Base-by-base conservation (phyloP, 2,797 vertebrate genomes). In the Labroides dimidiatus region DNA sequence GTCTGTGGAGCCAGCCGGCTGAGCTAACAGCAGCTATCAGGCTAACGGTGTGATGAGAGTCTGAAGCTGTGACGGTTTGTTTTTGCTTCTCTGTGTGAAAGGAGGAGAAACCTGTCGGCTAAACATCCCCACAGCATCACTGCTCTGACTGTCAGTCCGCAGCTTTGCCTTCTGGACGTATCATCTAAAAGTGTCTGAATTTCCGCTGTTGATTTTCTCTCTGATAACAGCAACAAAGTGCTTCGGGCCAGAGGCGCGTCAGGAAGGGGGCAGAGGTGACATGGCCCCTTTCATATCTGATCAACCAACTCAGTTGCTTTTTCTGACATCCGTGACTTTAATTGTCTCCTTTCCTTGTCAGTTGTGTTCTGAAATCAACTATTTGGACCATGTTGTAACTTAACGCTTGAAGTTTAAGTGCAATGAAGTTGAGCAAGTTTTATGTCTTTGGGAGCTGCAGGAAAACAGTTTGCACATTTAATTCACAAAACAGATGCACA, bases 31-130 rank as follows among this genome's bases (percentile, higher is more conserved):
- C 6, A 89, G 70, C 88, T 86, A 66, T 44, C 81, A 70, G 47
- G 87, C 88, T 92, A 92, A 82, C 52, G 56, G 59, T 16, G 5
- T 39, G 68, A 45, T 17, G 12, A 12, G 64, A 72, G 69, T 39
- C 16, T 33, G 55, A 4, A 21, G 37, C 30, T 45, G 37, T 6
- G 51, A 20, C 43, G 61, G 48, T 2, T 16, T 50, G 45, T 13
- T 8, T 14, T 11, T 37, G 63, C 47, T 15, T 21, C 14, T 41
- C 16, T 24, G 70, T 41, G 13, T 36, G 66, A 4, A 2, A 0
- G 49, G 20, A 16, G 39, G 6, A 15, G 13, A 24, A 47, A 0
- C 6, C 2, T 19, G 16, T 0, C 41, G 2, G 41, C 0, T 0
- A 10, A 1, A 42, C 59, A 10, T 13, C 1, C 1, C 1, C 16